Percentiles rank a stretch among this genome's conserved stretches.
phyloP scores from a whole-genome alignment of 2,113 vertebrate species.

The Anarhynchus alexandrinus region DNA sequence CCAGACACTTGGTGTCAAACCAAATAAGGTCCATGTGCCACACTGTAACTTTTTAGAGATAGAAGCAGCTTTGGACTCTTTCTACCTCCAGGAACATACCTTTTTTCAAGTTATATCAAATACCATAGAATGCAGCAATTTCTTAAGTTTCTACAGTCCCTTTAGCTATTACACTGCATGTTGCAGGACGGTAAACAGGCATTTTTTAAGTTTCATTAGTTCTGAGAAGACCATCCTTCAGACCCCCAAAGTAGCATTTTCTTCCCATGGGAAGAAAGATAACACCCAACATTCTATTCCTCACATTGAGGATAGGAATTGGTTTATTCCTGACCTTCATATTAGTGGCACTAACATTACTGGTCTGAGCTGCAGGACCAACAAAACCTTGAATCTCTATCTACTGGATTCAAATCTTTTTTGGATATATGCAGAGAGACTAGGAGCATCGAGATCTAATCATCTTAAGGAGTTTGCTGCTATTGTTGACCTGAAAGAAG shows the following conservation, averaged over 20 bases:
- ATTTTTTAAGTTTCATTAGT: slow-evolving; percentile 47
- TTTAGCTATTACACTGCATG: slow-evolving; percentile 88
- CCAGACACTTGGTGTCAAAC: slow-evolving; percentile 60
- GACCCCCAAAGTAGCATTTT: slow-evolving; percentile 48
- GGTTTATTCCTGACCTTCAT: slow-evolving; percentile 34
- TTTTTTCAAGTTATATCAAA: slow-evolving; percentile 68
- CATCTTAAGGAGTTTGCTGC: slow-evolving; percentile 79
- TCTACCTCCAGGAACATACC: slow-evolving; percentile 80
- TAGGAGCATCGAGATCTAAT: slow-evolving; percentile 78
- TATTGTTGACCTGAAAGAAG: slow-evolving; percentile 91
- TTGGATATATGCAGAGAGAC: slow-evolving; percentile 89
- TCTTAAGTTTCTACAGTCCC: slow-evolving; percentile 83
- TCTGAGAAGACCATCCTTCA: slow-evolving; percentile 57
- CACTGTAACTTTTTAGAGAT: slow-evolving; percentile 75
- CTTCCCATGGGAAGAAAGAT: slow-evolving; percentile 71
- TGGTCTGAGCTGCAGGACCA: slow-evolving; percentile 91
- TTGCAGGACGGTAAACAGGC: slow-evolving; percentile 79
- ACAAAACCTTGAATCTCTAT: slow-evolving; percentile 94
- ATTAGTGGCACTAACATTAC: slow-evolving; percentile 66
- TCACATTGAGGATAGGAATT: slow-evolving; percentile 80
- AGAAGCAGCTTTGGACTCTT: slow-evolving; percentile 78
- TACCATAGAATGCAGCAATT: slow-evolving; percentile 79
- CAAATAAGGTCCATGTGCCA: slow-evolving; percentile 53
- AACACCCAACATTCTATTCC: slow-evolving; percentile 60
- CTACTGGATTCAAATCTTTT: slow-evolving; percentile 89